A percentile compares a stretch with the other conserved stretches of the same genome.
Evolutionary conservation across 2,797 vertebrate species (phyloP).

Genomic region (Craterocephalus amniculus): DNA sequence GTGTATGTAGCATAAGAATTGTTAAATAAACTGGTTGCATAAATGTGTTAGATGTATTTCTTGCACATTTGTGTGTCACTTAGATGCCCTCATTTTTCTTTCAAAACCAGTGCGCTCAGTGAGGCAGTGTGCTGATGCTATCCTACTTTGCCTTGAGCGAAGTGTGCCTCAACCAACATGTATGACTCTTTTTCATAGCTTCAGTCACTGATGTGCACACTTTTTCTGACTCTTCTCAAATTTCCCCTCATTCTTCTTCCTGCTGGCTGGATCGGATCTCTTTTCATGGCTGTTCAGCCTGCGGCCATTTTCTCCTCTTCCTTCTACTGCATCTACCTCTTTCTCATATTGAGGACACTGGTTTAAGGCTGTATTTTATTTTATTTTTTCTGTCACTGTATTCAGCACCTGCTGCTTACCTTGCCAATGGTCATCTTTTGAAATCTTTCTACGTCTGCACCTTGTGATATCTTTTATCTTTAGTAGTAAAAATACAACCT

Average conservation of each 20-base stretch:
- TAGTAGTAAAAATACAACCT: constrained; percentile 33
- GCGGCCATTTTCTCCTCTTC: constrained; percentile 32
- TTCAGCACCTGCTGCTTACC: constrained; percentile 4
- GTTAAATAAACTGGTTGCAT: background rate
- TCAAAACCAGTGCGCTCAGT: constrained; percentile 21
- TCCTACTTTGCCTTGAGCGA: constrained; percentile 49
- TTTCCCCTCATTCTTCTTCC: constrained; percentile 26
- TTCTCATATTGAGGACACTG: constrained; percentile 38
- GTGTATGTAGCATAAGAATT: too few relatives aligned
- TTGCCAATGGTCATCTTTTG: constrained; percentile 2
- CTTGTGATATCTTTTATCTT: constrained; percentile 16
- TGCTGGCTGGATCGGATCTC: constrained; percentile 29
- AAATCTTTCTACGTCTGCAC: constrained; percentile 6
- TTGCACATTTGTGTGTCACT: constrained; percentile 16
- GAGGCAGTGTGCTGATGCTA: constrained; percentile 57
- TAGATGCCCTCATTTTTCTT: constrained; percentile 16
- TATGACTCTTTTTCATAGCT: constrained; percentile 29
- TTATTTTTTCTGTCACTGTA: background rate
- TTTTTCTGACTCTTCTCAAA: constrained; percentile 17
- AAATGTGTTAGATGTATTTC: constrained; percentile 5
- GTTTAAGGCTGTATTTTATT: constrained; percentile 21
- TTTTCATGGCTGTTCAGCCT: constrained; percentile 24
- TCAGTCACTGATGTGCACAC: constrained; percentile 16
- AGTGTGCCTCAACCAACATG: constrained; percentile 41
- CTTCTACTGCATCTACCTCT: constrained; percentile 17